Conservation (phyloP, 30 jellyfish, hydroid and myxozoan species). For the Turritopsis dohrnii region DNA sequence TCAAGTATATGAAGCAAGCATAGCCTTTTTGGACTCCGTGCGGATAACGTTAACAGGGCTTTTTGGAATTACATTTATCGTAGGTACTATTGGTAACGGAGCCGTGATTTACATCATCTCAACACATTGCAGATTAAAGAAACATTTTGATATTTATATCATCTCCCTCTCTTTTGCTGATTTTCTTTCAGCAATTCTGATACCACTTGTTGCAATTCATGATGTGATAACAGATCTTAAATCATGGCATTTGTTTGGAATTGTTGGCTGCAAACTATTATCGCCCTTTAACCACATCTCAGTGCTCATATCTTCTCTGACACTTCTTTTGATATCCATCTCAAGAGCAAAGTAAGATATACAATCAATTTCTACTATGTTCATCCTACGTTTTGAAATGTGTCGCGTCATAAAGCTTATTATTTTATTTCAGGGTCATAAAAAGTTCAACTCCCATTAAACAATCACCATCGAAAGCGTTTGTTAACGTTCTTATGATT, state of each 20-base stretch:
- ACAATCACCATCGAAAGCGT: not conserved
- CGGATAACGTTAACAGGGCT: not conserved
- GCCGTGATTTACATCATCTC: slow-evolving; percentile 16
- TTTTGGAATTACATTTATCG: not conserved
- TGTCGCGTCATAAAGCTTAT: not conserved
- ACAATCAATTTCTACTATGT: not conserved
- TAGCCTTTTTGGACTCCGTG: not conserved
- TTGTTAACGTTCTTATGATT: not conserved
- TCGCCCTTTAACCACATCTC: slow-evolving; percentile 29
- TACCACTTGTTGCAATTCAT: slow-evolving; percentile 28
- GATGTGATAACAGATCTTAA: not conserved
- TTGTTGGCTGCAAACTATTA: slow-evolving; percentile 20
- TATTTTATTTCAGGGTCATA: not conserved
- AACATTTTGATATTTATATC: slow-evolving; percentile 10
- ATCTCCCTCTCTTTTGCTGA: slow-evolving; percentile 24
- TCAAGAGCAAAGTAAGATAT: slow-evolving; percentile 5
- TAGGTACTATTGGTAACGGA: slow-evolving; percentile 22
- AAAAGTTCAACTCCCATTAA: not conserved
- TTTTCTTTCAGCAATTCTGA: slow-evolving; percentile 18
- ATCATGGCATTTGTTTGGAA: slow-evolving; percentile 23
- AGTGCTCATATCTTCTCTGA: slow-evolving; percentile 18
- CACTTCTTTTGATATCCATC: slow-evolving; percentile 4
- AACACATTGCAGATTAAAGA: not conserved
- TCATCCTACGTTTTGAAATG: not conserved
- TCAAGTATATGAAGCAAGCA: not conserved